A percentile compares a stretch with the other conserved stretches of the same genome.
These are phyloP conservation scores for Colistium nudipinnis DNA, from an alignment of 2,113 vertebrate species.

Conservation along the genomic window DNA sequence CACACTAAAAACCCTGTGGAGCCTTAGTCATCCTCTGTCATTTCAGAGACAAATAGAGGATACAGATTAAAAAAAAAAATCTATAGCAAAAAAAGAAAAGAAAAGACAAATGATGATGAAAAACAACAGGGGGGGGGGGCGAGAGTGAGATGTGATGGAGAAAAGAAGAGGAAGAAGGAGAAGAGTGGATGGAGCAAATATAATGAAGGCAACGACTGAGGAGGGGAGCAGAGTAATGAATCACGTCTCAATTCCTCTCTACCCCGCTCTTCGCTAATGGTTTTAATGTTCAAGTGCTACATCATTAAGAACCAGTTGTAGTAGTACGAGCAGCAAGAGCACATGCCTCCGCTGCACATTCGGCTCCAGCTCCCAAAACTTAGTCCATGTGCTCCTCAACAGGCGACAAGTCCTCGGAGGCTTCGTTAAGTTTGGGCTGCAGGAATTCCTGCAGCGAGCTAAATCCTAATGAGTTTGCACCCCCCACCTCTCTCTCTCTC, in stretches of 20 bases:
- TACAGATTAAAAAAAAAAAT: constrained; percentile 40
- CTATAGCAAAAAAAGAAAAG: constrained; percentile 1
- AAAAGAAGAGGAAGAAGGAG: constrained; percentile 16
- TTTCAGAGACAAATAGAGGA: constrained; percentile 60
- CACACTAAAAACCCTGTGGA: constrained; percentile 40
- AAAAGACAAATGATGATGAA: constrained; percentile 53
- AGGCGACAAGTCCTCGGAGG: background rate
- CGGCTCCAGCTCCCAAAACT: background rate
- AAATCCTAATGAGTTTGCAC: too few relatives aligned
- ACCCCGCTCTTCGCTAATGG: constrained; percentile 44
- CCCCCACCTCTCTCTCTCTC: too few relatives aligned
- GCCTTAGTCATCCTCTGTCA: constrained; percentile 60
- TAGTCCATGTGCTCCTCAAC: background rate
- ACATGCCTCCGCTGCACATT: background rate
- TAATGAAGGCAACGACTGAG: constrained; percentile 46
- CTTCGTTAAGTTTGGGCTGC: too few relatives aligned
- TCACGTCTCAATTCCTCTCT: constrained; percentile 64
- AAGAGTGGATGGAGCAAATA: constrained; percentile 30
- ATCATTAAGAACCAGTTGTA: constrained; percentile 60
- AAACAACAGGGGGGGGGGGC: constrained; percentile 46
- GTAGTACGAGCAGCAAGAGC: constrained; percentile 3
- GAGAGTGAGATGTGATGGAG: constrained; percentile 23
- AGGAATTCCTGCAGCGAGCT: too few relatives aligned
- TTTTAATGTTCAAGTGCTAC: constrained; percentile 64
- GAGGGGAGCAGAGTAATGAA: constrained; percentile 62